Base-by-base conservation (phyloP, 2,113 vertebrate species). In the Miniopterus natalensis region DNA sequence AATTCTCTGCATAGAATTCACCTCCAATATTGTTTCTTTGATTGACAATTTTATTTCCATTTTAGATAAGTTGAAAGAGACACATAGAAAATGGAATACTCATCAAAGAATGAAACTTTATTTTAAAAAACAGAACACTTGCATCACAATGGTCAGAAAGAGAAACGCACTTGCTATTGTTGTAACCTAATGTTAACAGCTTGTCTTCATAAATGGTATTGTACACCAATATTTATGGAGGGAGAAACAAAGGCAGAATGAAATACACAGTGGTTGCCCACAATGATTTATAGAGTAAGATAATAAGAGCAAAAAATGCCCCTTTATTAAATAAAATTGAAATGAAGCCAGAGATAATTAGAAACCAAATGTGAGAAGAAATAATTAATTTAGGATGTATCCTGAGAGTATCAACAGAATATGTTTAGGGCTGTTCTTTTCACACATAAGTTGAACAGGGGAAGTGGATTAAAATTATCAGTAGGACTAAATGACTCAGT, bases 1-100 rank as follows among this genome's bases (percentile, higher is more conserved):
- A 96, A 92, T 84, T 49, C 31, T 95, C 92, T 92, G 31, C 78
- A 74, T 88, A 88, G 53, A 91, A 87, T 94, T 96, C 27, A 89
- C 31, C 65, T 89, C 31, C 55, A 77, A 94, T 95, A 81, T 77
- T 95, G 40, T 81, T 95, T 31, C 87, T 97, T 97, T 96, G 83
- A 94, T 78, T 94, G 93, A 92, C 53, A 96, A 92, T 92, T 97
- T 96, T 96, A 90, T 93, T 97, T 92, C 10, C 53, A 73, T 81
- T 92, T 96, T 90, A 53, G 27, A 96, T 92, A 84, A 86, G 55
- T 73, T 49, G 78, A 81, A 97, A 70, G 92, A 63, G 49, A 70
- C 74, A 97, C 77, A 75, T 92, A 55, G 79, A 95, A 96, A 96
- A 88, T 95, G 61, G 36, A 87, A 45, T 47, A 84, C 77, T 49